Percentiles rank a stretch among this genome's conserved stretches.
phyloP scores from a whole-genome alignment of 2,113 vertebrate genomes.

The Conger conger region DNA sequence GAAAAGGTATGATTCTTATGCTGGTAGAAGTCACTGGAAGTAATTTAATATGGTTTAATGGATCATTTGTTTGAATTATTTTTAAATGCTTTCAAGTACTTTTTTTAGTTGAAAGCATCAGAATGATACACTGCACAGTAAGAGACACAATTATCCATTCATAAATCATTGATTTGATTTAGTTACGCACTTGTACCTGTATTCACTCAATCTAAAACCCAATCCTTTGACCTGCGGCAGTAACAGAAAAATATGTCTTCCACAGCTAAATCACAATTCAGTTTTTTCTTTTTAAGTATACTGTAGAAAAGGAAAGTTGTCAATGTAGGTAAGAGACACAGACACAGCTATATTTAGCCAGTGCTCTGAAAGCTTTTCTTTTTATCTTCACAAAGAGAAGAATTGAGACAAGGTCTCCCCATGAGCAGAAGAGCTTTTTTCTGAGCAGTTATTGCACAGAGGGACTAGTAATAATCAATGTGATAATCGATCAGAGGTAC shows the following conservation, averaged over 20 bases:
- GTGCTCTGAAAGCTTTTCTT: conserved; percentile 6
- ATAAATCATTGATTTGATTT: background rate
- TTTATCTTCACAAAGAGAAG: conserved; percentile 34
- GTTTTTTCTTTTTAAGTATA: background rate
- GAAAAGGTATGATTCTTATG: background rate
- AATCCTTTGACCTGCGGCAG: background rate
- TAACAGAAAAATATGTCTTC: background rate
- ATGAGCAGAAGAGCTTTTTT: conserved; percentile 36
- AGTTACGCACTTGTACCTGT: too few relatives aligned
- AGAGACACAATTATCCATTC: background rate
- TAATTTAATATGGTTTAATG: background rate
- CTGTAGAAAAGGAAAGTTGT: conserved; percentile 5
- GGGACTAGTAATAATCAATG: background rate
- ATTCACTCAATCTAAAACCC: background rate
- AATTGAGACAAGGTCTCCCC: conserved; percentile 22
- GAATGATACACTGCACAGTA: background rate
- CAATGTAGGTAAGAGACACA: background rate
- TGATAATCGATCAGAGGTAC: background rate
- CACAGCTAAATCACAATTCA: background rate
- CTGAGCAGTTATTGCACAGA: background rate
- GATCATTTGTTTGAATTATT: background rate
- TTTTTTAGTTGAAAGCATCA: background rate
- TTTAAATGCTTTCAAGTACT: background rate
- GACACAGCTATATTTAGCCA: conserved; percentile 14
- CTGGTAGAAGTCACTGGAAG: background rate